Conservation (phyloP, 1,140 invertebrate species). For the Trichonephila clavipes region DNA sequence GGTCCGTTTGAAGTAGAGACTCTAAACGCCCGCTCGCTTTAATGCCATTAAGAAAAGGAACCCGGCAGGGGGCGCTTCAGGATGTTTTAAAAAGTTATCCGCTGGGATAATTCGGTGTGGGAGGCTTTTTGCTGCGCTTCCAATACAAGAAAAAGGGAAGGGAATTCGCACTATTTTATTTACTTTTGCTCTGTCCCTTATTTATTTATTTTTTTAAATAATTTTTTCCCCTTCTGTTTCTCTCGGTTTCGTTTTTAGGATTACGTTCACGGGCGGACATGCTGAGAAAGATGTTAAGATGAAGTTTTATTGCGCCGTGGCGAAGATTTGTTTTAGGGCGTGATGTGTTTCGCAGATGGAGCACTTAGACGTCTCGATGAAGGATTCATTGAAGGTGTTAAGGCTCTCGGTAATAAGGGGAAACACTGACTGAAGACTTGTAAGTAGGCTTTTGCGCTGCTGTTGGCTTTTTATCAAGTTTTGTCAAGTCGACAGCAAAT, state of each 20-base stretch:
- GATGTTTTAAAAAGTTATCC: conserved; percentile 57
- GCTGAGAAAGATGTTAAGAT: conserved; percentile 39
- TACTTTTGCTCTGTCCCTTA: not conserved
- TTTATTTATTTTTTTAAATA: conserved; percentile 13
- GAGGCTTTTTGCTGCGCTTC: conserved; percentile 28
- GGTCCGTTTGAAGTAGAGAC: conserved; percentile 71
- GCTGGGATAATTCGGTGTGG: conserved; percentile 44
- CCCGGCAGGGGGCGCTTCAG: conserved; percentile 62
- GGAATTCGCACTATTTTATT: conserved; percentile 7
- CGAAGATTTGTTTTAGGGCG: conserved; percentile 58
- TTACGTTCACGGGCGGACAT: conserved; percentile 21
- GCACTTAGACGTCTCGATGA: conserved; percentile 57
- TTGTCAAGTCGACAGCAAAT: not conserved
- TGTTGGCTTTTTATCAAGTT: not conserved
- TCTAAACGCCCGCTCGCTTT: conserved; percentile 74
- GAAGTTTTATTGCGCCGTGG: conserved; percentile 2
- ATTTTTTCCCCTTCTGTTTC: conserved; percentile 13
- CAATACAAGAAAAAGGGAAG: not conserved
- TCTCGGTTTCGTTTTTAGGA: conserved; percentile 56
- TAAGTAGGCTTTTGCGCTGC: not conserved
- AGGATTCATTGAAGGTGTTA: conserved; percentile 57
- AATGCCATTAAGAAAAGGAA: conserved; percentile 68
- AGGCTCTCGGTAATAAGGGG: not conserved
- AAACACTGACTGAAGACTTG: not conserved
- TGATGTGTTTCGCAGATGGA: conserved; percentile 46